phyloP scores from a whole-genome alignment of 2,888 invertebrate genomes.

The Limnephilus auricula region DNA sequence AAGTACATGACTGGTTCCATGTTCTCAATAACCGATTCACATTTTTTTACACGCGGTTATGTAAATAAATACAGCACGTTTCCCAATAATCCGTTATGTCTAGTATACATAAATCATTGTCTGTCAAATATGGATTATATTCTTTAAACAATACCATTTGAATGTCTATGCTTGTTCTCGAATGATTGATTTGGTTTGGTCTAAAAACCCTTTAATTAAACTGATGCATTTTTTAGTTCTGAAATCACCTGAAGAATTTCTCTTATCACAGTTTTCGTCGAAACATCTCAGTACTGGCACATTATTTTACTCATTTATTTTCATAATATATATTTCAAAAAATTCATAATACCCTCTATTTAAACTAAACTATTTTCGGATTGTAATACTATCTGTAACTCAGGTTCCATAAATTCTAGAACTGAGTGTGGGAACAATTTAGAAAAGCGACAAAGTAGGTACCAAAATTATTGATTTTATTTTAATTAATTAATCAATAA shows the following conservation, averaged over 20 bases:
- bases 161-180: background rate
- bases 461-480: no score
- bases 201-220: background rate
- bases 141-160: background rate
- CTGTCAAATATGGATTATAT: background rate
- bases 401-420: no score
- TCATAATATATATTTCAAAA: no score
- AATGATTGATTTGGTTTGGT: background rate
- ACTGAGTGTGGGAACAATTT: no score
- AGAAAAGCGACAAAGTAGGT: no score
- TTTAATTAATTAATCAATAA: no score
- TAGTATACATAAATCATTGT: background rate
- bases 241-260: background rate
- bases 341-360: no score
- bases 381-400: no score
- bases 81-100: background rate
- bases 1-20: background rate
- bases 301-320: background rate
- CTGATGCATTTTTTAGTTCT: background rate
- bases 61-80: background rate
- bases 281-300: background rate
- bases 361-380: no score
- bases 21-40: background rate
- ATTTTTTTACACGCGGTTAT: background rate
- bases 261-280: background rate